Conservation (phyloP, 2,113 vertebrate genomes). For the Motacilla tschutschensis region DNA sequence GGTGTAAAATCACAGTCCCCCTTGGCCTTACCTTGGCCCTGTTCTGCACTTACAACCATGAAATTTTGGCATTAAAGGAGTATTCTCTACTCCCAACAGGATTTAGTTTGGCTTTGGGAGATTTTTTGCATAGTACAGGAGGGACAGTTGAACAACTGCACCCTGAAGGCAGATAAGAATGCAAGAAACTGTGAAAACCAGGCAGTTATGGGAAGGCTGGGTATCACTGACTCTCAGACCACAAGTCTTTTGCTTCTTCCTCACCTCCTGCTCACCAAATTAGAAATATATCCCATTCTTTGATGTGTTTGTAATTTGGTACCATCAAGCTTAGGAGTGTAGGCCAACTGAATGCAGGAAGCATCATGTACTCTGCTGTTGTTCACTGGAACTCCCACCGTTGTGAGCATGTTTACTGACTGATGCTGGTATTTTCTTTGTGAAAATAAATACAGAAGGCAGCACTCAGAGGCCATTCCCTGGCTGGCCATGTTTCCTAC, state of each 20-base stretch:
- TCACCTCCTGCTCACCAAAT: neutral
- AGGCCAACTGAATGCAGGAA: neutral
- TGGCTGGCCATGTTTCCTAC: neutral
- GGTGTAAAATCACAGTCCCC: neutral
- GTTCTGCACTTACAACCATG: neutral
- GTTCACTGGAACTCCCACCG: neutral
- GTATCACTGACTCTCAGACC: neutral
- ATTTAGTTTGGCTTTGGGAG: neutral
- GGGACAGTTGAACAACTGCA: neutral
- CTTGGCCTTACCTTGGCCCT: neutral
- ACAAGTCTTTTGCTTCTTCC: neutral
- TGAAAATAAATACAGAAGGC: constrained; percentile 1
- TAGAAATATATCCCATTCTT: neutral
- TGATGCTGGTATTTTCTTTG: neutral
- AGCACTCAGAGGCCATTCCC: neutral
- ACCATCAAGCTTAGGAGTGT: neutral
- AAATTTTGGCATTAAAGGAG: constrained; percentile 4
- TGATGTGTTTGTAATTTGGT: neutral
- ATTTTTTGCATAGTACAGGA: neutral
- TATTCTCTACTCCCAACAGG: neutral
- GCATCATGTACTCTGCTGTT: neutral
- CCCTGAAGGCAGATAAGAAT: neutral
- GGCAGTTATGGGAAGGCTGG: neutral
- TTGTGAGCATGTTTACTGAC: accelerated
- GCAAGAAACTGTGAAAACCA: neutral